Conservation (phyloP, 1,140 invertebrate species). For the Vanessa atalanta region DNA sequence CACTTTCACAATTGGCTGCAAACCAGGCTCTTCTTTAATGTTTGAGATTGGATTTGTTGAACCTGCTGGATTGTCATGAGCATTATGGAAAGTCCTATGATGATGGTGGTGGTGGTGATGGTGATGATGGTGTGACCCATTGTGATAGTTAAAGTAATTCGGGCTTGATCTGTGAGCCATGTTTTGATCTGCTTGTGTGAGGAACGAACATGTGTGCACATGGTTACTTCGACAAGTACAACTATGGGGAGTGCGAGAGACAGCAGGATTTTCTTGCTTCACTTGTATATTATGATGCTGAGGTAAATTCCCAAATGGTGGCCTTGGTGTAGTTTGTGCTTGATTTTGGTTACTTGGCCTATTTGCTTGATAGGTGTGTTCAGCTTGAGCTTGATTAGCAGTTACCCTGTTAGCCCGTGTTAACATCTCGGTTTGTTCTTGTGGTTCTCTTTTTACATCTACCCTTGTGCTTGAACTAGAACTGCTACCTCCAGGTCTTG, state of each 20-base stretch:
- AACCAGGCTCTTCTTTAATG: constrained; percentile 62
- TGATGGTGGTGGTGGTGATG: constrained; percentile 37
- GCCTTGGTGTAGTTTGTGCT: constrained; percentile 14
- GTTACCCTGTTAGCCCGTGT: constrained; percentile 23
- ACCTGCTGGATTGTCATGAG: constrained; percentile 18
- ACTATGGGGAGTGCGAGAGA: constrained; percentile 29
- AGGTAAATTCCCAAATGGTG: constrained; percentile 2
- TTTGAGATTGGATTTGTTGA: constrained; percentile 40
- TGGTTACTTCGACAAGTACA: constrained; percentile 44
- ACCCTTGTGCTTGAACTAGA: constrained; percentile 41
- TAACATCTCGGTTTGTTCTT: constrained; percentile 36
- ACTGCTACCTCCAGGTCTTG: constrained; percentile 18
- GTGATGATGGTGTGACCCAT: constrained; percentile 52
- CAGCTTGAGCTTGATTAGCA: constrained; percentile 5
- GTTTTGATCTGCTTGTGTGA: constrained; percentile 23
- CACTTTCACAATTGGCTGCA: constrained; percentile 45
- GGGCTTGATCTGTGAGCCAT: constrained; percentile 40
- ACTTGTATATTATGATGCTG: constrained; percentile 26
- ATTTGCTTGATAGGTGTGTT: constrained; percentile 1
- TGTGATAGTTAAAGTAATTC: constrained; percentile 44
- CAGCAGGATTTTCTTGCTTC: constrained; percentile 46
- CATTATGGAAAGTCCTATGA: constrained; percentile 6
- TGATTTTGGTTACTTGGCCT: constrained; percentile 29
- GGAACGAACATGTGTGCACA: constrained; percentile 33
- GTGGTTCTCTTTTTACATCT: constrained; percentile 62